A percentile compares a stretch with the other conserved stretches of the same genome.
Conservation (phyloP, 1,140 invertebrate species). For the Yoshiicerus persimilis region DNA sequence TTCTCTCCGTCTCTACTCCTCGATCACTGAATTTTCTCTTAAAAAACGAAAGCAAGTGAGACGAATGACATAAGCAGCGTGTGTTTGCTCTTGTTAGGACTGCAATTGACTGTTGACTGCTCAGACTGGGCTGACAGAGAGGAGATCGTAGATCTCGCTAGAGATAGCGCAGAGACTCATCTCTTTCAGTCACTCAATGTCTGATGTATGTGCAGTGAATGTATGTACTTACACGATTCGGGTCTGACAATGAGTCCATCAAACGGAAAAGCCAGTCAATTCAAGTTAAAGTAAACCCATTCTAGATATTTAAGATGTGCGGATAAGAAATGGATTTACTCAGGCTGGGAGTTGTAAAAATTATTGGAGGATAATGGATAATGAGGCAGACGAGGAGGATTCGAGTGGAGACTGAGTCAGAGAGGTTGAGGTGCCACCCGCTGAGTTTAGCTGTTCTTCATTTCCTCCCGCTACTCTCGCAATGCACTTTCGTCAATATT, state of each 20-base stretch:
- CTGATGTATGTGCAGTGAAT: not conserved
- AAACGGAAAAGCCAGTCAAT: not conserved
- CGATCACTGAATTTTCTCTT: not conserved
- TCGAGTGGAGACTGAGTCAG: not conserved
- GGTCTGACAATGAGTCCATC: not conserved
- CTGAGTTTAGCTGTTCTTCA: not conserved
- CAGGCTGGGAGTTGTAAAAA: not conserved
- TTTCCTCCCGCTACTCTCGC: not conserved
- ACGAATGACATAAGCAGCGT: conserved; percentile 2
- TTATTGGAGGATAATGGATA: not conserved
- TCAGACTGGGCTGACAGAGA: not conserved
- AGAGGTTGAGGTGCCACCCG: not conserved
- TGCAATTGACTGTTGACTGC: not conserved
- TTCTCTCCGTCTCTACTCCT: not conserved
- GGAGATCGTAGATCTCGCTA: not conserved
- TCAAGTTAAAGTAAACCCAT: not conserved
- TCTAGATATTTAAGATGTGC: not conserved
- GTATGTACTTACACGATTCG: not conserved
- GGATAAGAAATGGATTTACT: not conserved
- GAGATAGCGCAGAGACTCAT: not conserved
- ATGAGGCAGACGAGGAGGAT: not conserved
- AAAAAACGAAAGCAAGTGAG: conserved; percentile 3
- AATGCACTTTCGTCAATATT: not conserved
- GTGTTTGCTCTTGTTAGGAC: not conserved
- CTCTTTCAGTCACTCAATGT: not conserved